These are phyloP conservation scores for Phrynosoma blainvillii DNA, from an alignment of 2,113 vertebrate species.

Conservation along the genomic window DNA sequence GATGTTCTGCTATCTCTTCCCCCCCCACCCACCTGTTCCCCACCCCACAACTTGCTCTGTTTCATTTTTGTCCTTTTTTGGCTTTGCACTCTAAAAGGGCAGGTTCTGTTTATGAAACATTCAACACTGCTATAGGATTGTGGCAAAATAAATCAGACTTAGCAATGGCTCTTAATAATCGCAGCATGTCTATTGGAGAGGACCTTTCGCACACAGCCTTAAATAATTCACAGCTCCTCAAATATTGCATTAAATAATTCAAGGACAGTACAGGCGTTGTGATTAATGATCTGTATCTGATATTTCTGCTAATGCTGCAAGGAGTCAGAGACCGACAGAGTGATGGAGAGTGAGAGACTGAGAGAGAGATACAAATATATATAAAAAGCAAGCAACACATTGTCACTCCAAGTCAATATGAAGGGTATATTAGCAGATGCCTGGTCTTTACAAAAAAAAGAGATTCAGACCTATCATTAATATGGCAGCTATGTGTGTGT, in stretches of 20 bases:
- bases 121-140: conserved; percentile 19
- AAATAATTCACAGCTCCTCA: conserved; percentile 72
- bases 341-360: too few relatives aligned
- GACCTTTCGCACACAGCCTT: conserved; percentile 63
- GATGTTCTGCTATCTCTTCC: too few relatives aligned
- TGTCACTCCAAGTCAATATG: conserved; percentile 49
- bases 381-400: conserved; percentile 39
- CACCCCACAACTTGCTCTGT: neutral
- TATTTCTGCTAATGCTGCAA: conserved; percentile 74
- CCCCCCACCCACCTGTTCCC: too few relatives aligned
- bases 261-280: conserved; percentile 64
- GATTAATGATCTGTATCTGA: conserved; percentile 74
- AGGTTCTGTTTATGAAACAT: conserved; percentile 34
- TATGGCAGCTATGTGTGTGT: neutral
- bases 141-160: conserved; percentile 63
- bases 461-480: conserved; percentile 40
- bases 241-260: conserved; percentile 75
- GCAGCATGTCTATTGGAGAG: conserved; percentile 65
- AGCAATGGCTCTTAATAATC: conserved; percentile 70
- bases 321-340: conserved; percentile 50
- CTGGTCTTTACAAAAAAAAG: conserved; percentile 38
- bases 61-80: neutral
- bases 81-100: neutral
- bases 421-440: conserved; percentile 28
- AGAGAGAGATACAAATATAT: conserved; percentile 53